phyloP scores from a whole-genome alignment of 2,888 invertebrate species.

The Dastarcus helophoroides region DNA sequence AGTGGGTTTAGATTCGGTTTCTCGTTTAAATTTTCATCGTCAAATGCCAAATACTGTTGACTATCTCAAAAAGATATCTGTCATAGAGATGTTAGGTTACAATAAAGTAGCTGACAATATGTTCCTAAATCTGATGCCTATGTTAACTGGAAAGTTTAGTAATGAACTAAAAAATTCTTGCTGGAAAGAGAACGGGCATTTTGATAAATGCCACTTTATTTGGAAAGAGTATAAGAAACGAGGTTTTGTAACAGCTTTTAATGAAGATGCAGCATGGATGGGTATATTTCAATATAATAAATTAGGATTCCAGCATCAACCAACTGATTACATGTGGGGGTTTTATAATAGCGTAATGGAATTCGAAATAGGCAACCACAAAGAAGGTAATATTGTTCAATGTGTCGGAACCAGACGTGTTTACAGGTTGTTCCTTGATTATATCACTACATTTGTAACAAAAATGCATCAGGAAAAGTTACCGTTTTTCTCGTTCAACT shows the following conservation, averaged over 20 bases:
- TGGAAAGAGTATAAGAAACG: slow-evolving; percentile 68
- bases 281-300: slow-evolving; percentile 73
- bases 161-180: slow-evolving; percentile 53
- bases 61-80: slow-evolving; percentile 47
- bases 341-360: slow-evolving; percentile 63
- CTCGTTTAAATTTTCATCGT: slow-evolving; percentile 72
- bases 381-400: slow-evolving; percentile 50
- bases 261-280: slow-evolving; percentile 70
- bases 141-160: slow-evolving; percentile 60
- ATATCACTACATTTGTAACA: slow-evolving; percentile 51
- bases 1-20: slow-evolving; percentile 76
- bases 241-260: slow-evolving; percentile 68
- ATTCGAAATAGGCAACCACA: slow-evolving; percentile 51
- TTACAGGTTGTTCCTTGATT: slow-evolving; percentile 60
- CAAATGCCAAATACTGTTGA: slow-evolving; percentile 65
- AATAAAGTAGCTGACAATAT: slow-evolving; percentile 93
- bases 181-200: slow-evolving; percentile 44
- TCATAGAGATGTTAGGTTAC: slow-evolving; percentile 74
- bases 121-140: slow-evolving; percentile 77
- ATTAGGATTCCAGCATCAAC: slow-evolving; percentile 62
- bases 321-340: slow-evolving; percentile 76
- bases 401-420: slow-evolving; percentile 62
- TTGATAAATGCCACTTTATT: slow-evolving; percentile 71
- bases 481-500: slow-evolving; percentile 71
- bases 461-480: slow-evolving; percentile 45